Evolutionary conservation across 2,888 invertebrate genomes (phyloP).

Genomic region (Gisinianus flammeolus): DNA sequence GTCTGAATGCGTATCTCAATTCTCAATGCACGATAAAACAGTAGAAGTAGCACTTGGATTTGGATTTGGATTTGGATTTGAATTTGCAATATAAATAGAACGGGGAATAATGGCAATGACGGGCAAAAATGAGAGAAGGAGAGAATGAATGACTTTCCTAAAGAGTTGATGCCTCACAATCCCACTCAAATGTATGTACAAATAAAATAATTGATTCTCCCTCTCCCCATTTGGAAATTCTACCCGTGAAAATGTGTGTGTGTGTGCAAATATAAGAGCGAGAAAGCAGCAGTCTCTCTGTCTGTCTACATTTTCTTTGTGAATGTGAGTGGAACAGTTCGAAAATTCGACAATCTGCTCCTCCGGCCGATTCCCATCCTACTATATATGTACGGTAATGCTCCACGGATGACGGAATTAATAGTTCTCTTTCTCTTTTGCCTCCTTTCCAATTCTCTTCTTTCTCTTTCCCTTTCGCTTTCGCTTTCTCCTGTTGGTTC

Average conservation of each 20-base stretch:
- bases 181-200: not conserved
- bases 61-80: too few species aligned
- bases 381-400: conserved; percentile 4
- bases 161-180: not conserved
- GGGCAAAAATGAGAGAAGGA: not conserved
- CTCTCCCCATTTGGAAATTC: too few species aligned
- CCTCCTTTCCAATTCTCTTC: conserved; percentile 2
- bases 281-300: not conserved
- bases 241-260: too few species aligned
- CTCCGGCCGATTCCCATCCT: conserved; percentile 5
- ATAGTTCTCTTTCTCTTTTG: conserved; percentile 40
- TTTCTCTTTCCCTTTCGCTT: not conserved
- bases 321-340: too few species aligned
- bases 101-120: too few species aligned
- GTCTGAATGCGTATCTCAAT: too few species aligned
- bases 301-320: too few species aligned
- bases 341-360: conserved; percentile 7
- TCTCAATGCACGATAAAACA: too few species aligned
- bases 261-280: too few species aligned
- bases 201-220: conserved; percentile 7
- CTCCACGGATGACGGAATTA: conserved; percentile 35
- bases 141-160: not conserved
- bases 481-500: conserved; percentile 4
- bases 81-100: too few species aligned
- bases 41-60: too few species aligned